Conservation (phyloP, 2,113 vertebrate genomes). For the human (Homo sapiens) region DNA sequence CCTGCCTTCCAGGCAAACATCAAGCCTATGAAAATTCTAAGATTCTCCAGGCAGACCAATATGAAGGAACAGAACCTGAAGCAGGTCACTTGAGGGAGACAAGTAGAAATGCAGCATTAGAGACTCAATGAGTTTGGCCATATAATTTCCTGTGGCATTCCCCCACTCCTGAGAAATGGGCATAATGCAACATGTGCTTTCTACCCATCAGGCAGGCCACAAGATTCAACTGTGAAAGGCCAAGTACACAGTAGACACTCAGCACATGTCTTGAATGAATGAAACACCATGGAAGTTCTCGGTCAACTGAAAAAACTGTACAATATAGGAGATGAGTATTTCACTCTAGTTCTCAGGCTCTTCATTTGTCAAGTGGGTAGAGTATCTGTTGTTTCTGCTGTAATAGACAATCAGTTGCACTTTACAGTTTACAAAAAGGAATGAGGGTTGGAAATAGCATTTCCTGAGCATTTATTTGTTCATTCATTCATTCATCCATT, state of each 20-base stretch:
- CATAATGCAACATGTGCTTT: not conserved
- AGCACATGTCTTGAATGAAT: not conserved
- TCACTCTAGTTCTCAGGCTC: not conserved
- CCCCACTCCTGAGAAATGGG: not conserved
- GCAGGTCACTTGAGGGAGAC: not conserved
- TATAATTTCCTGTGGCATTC: no score
- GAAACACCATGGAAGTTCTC: not conserved
- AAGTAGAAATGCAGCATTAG: not conserved
- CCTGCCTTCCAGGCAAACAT: not conserved
- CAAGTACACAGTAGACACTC: not conserved
- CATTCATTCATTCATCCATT: not conserved
- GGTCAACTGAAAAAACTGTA: not conserved
- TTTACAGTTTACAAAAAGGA: not conserved
- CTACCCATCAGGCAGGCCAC: no score
- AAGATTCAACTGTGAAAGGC: not conserved
- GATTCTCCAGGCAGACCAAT: not conserved
- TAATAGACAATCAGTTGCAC: not conserved
- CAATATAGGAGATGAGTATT: rapidly evolving
- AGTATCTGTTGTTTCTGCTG: not conserved
- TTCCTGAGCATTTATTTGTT: not conserved
- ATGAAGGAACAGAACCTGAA: not conserved
- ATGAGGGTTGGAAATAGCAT: not conserved
- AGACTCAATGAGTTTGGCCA: not conserved
- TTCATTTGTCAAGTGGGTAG: not conserved
- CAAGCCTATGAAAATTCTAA: not conserved